These are phyloP conservation scores for Epistrophe grossulariae DNA, from an alignment of 2,888 invertebrate genomes.

Conservation along the genomic window DNA sequence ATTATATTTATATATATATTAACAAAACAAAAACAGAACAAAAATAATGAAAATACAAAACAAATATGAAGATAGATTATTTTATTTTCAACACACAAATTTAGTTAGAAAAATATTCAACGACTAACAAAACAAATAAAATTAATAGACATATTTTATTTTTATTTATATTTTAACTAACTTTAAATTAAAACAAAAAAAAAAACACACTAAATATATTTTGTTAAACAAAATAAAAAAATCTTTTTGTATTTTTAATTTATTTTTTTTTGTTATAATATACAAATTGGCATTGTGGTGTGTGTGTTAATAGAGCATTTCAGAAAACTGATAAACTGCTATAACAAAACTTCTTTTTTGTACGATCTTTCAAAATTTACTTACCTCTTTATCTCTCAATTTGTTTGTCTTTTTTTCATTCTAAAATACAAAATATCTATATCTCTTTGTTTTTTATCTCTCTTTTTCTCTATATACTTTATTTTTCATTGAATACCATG, in stretches of 20 bases:
- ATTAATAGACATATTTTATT: constrained; percentile 39
- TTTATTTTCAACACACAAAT: constrained; percentile 64
- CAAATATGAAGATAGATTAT: constrained; percentile 34
- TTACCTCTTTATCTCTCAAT: constrained; percentile 24
- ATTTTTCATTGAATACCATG: constrained; percentile 58
- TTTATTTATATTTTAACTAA: constrained; percentile 47
- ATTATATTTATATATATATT: constrained; percentile 62
- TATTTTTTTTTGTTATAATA: not conserved
- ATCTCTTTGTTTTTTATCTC: constrained; percentile 50
- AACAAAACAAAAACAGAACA: constrained; percentile 42
- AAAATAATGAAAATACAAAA: not conserved
- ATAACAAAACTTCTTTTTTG: not conserved
- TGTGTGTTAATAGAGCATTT: constrained; percentile 61
- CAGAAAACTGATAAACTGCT: constrained; percentile 21
- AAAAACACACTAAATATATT: constrained; percentile 52
- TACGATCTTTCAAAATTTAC: constrained; percentile 20
- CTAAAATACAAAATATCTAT: constrained; percentile 43
- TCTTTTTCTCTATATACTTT: constrained; percentile 52
- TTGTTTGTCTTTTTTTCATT: constrained; percentile 51
- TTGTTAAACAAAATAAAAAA: constrained; percentile 75
- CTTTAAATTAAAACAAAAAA: constrained; percentile 35
- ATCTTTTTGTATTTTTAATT: constrained; percentile 17
- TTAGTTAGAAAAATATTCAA: constrained; percentile 72
- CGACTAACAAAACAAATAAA: constrained; percentile 43
- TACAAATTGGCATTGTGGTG: constrained; percentile 55